phyloP scores from a whole-genome alignment of 2,888 invertebrate genomes.

The Pheosia gnoma region DNA sequence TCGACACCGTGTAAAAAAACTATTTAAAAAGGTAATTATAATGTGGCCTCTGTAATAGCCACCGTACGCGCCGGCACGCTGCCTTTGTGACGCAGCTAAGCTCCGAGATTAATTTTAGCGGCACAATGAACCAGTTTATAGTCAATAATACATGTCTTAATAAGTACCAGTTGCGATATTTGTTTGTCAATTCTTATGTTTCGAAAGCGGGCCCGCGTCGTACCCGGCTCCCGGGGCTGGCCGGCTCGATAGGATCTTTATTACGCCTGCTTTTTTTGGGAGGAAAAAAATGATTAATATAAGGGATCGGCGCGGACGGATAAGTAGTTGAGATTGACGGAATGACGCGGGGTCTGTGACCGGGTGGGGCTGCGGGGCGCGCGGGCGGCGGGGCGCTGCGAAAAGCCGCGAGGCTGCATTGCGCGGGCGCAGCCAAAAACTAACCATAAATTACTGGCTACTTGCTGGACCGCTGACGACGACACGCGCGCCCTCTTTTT shows the following conservation, averaged over 20 bases:
- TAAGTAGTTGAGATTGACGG: slow-evolving; percentile 82
- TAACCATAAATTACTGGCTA: slow-evolving; percentile 84
- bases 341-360: slow-evolving; percentile 80
- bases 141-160: slow-evolving; percentile 74
- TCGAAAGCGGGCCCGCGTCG: slow-evolving; percentile 61
- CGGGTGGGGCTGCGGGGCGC: slow-evolving; percentile 49
- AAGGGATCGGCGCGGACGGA: slow-evolving; percentile 77
- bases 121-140: slow-evolving; percentile 78
- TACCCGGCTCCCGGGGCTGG: slow-evolving; percentile 58
- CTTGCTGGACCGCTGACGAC: slow-evolving; percentile 74
- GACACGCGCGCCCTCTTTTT: slow-evolving; percentile 79
- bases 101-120: slow-evolving; percentile 80
- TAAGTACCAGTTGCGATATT: slow-evolving; percentile 77
- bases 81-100: slow-evolving; percentile 80
- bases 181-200: slow-evolving; percentile 74
- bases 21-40: slow-evolving; percentile 84
- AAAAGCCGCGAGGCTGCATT: slow-evolving; percentile 80
- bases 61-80: slow-evolving; percentile 74
- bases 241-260: slow-evolving; percentile 71
- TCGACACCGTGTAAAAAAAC: slow-evolving; percentile 77
- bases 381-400: slow-evolving; percentile 54
- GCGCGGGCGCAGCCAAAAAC: slow-evolving; percentile 81
- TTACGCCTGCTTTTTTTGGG: slow-evolving; percentile 67
- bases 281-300: slow-evolving; percentile 77
- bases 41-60: slow-evolving; percentile 78